These are phyloP conservation scores for Ataeniobius toweri DNA, from an alignment of 2,797 vertebrate species.

Conservation along the genomic window DNA sequence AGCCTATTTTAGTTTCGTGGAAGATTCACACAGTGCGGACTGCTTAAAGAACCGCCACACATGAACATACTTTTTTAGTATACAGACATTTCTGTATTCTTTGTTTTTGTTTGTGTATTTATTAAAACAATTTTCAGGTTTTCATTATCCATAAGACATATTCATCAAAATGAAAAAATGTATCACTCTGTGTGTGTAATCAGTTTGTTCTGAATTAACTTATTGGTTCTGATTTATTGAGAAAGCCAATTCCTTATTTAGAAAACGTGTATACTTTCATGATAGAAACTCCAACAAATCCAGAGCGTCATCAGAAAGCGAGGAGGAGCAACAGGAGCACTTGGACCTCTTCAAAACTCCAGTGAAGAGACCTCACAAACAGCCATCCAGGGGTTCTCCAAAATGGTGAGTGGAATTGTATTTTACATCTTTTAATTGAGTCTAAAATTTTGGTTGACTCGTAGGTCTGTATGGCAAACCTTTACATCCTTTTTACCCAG, in stretches of 20 bases:
- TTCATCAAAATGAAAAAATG: no score
- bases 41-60: no score
- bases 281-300: constrained; percentile 15
- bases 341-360: background rate
- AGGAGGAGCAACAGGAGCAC: constrained; percentile 25
- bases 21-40: no score
- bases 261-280: background rate
- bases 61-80: no score
- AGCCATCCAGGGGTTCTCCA: background rate
- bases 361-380: background rate
- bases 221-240: no score
- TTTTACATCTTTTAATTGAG: background rate
- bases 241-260: background rate
- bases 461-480: background rate
- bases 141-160: no score
- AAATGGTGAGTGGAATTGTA: constrained; percentile 36
- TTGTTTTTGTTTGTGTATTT: no score
- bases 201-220: no score
- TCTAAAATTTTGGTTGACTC: background rate
- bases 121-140: no score
- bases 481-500: constrained; percentile 33
- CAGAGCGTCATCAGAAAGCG: background rate
- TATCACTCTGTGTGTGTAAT: no score
- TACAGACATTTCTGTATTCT: no score
- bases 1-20: no score